Conservation (phyloP, 2,113 vertebrate species). For the Arizona elegans region DNA sequence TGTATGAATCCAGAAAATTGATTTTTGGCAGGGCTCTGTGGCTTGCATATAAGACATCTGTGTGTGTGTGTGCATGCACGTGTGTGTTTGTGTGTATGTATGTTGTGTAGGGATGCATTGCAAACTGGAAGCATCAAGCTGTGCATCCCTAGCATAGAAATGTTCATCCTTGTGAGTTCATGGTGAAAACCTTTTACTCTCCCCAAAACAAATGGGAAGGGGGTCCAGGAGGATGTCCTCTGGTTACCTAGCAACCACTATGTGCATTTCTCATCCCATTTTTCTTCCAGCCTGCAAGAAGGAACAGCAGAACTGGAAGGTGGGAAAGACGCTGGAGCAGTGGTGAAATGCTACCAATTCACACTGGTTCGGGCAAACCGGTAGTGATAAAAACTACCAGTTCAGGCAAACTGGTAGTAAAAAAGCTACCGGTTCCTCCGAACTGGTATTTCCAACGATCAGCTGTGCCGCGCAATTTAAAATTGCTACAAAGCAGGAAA, state of each 20-base stretch:
- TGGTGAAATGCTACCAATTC: no score
- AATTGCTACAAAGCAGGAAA: no score
- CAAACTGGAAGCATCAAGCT: not conserved
- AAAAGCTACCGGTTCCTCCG: no score
- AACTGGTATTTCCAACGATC: no score
- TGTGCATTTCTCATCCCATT: not conserved
- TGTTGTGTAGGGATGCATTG: not conserved
- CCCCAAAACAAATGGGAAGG: not conserved
- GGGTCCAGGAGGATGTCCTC: not conserved
- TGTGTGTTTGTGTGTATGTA: not conserved
- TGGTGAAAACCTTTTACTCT: not conserved
- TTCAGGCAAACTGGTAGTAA: no score
- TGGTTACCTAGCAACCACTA: not conserved
- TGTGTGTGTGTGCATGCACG: no score
- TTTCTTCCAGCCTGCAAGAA: not conserved
- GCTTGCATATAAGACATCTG: not conserved
- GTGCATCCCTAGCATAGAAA: not conserved
- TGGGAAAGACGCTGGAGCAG: not conserved
- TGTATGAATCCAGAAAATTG: not conserved
- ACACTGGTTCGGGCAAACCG: no score
- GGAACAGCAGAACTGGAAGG: not conserved
- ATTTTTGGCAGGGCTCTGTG: not conserved
- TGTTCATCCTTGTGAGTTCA: not conserved
- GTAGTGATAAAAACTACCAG: no score
- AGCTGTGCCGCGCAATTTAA: no score